A percentile compares a stretch with the other conserved stretches of the same genome.
Conservation (phyloP, 2,113 vertebrate genomes). For the Sminthopsis crassicaudata region DNA sequence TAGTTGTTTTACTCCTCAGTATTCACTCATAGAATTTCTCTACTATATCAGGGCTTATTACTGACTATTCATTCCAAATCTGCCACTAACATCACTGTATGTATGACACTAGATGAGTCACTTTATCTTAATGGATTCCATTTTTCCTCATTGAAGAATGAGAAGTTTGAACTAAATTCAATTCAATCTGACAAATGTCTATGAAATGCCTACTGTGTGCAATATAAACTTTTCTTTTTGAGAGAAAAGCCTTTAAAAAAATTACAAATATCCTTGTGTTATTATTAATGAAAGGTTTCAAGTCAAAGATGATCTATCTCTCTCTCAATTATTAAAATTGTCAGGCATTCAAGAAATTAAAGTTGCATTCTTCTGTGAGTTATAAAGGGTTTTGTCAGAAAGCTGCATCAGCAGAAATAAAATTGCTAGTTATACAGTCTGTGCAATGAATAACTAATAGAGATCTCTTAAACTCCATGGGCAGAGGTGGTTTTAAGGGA, state of each 20-base stretch:
- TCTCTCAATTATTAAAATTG: not conserved
- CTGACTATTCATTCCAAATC: not conserved
- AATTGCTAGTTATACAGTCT: not conserved
- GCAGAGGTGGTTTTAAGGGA: not conserved
- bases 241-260: not conserved
- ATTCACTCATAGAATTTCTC: not conserved
- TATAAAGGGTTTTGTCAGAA: not conserved
- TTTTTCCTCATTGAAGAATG: not conserved
- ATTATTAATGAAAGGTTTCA: not conserved
- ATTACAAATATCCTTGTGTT: not conserved
- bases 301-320: not conserved
- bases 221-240: not conserved
- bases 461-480: not conserved
- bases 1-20: not conserved
- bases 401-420: not conserved
- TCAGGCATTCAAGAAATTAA: not conserved
- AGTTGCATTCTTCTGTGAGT: not conserved
- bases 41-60: not conserved
- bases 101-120: not conserved
- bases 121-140: not conserved
- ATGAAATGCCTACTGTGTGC: not conserved
- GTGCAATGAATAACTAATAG: not conserved
- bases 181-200: not conserved
- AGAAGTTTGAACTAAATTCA: not conserved
- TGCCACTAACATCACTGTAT: not conserved